phyloP scores from a whole-genome alignment of 2,113 vertebrate genomes.

The Isichthys henryi region DNA sequence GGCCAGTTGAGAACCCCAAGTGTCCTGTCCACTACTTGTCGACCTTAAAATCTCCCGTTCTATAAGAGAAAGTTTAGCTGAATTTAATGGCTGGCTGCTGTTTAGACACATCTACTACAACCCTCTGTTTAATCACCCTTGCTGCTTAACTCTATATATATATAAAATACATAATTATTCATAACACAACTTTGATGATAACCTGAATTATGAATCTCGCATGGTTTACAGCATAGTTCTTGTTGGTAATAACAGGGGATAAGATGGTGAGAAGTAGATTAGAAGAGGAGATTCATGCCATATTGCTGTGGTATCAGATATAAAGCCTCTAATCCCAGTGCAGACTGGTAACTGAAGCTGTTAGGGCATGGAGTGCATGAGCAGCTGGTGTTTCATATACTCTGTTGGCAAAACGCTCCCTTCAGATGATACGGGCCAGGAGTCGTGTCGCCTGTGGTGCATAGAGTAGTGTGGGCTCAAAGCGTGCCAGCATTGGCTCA shows the following conservation, averaged over 20 bases:
- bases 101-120: not conserved
- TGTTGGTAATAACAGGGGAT: not conserved
- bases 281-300: not conserved
- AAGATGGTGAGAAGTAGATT: not conserved
- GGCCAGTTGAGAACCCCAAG: not conserved
- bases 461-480: constrained; percentile 30
- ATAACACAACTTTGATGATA: not conserved
- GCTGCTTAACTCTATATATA: not conserved
- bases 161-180: not conserved
- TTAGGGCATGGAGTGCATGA: constrained; percentile 26
- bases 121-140: not conserved
- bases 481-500: not conserved
- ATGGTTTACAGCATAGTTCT: not conserved
- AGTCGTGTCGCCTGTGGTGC: not conserved
- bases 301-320: not conserved
- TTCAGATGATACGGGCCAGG: constrained; percentile 48
- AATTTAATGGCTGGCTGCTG: not conserved
- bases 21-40: not conserved
- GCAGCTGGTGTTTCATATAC: constrained; percentile 50
- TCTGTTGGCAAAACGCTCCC: constrained; percentile 49
- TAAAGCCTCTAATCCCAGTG: constrained; percentile 11
- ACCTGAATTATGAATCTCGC: not conserved
- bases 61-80: not conserved
- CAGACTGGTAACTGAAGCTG: constrained; percentile 24
- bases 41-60: not conserved